Evolutionary conservation across 2,888 invertebrate genomes (phyloP), one percentile per base, ranked within the genome.

Genomic region (Augochlorella aurata): DNA sequence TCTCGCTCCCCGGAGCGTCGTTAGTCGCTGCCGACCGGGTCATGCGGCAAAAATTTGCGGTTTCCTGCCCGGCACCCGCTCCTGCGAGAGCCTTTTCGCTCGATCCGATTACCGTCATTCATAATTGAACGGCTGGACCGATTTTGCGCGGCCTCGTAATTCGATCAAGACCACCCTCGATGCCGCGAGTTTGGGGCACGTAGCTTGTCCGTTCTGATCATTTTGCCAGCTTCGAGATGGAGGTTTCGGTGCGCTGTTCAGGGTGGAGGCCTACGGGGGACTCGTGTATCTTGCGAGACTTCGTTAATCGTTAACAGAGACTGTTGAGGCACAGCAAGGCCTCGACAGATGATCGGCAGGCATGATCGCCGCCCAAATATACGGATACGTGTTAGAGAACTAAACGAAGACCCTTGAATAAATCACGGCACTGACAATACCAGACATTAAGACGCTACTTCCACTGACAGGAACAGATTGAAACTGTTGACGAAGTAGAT

Each of bases 31-130:
- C 24, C 72, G 54, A 77, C 10, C 65, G 68, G 74, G 54, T 75
- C 69, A 63, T 49, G 77, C 70, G 79, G 78, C 61, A 86, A 86
- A 85, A 85, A 79, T 81, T 49, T 79, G 47, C 77, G 66, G 49
- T 49, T 66, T 74, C 29, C 66, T 47, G 47, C 63, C 74, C 29
- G 24, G 24, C 29, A 18, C 24, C 16, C 61, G 16, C 3, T 38
- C 38, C 29, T 8, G 61, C 61, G 61, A 61, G 24, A 24, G 61
- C 29, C 61, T 61, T 61, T 29, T 61, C 29, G 12, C 61, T 29
- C 61, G 61, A 61, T 61, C 61, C 29, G 29, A 61, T 61, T 61
- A 29, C 61, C 9, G 29, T 61, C 18, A 29, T 24, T 61, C 61
- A 29, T 29, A 61, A 61, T 61, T 61, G 61, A 61, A 29, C 61